Evolutionary conservation across 2,113 vertebrate species (phyloP).

Genomic region (Pangasianodon gigas): DNA sequence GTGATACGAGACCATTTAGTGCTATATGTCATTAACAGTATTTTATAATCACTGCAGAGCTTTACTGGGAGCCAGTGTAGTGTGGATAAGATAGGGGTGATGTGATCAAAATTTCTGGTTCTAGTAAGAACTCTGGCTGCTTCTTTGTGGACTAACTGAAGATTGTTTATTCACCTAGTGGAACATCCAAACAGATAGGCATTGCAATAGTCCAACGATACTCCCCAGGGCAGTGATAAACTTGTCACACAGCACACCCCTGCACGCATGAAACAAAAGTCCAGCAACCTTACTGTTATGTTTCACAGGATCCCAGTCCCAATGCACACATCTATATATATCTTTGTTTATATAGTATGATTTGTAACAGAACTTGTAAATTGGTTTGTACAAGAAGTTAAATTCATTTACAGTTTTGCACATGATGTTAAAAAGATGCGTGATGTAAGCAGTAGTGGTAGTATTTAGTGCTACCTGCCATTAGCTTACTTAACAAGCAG

Average conservation of each 20-base stretch:
- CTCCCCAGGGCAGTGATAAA: background rate
- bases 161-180: background rate
- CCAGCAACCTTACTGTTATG: background rate
- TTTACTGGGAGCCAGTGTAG: background rate
- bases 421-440: background rate
- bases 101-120: background rate
- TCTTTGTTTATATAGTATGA: background rate
- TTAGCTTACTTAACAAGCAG: too few relatives aligned
- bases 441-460: background rate
- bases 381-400: too few relatives aligned
- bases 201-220: background rate
- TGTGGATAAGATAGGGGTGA: background rate
- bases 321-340: background rate
- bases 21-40: background rate
- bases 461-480: background rate
- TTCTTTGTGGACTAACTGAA: background rate
- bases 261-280: background rate
- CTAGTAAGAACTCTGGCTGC: background rate
- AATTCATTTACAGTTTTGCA: background rate
- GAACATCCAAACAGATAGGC: background rate
- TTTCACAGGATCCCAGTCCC: background rate
- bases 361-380: too few relatives aligned
- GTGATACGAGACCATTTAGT: background rate
- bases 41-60: background rate
- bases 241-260: too few relatives aligned